Base-by-base conservation (phyloP, 2,113 vertebrate genomes). In the Morone saxatilis region DNA sequence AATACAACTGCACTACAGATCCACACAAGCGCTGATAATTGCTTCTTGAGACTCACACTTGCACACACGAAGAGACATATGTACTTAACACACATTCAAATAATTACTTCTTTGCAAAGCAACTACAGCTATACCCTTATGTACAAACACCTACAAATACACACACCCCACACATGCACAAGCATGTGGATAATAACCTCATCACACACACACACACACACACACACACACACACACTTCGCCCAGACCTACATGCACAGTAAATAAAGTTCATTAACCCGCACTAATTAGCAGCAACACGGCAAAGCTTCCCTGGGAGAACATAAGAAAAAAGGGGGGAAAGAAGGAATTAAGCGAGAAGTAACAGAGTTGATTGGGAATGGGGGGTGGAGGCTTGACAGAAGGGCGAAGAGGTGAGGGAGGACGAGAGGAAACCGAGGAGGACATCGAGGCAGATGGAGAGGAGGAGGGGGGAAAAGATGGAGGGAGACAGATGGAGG, bases 401-500 rank as follows among this genome's bases (percentile, higher is more conserved):
- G 91, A 88, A 88, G 88, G 88, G 80, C 48, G 17, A 61, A 76
- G 86, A 91, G 91, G 90, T 93, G 88, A 93, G 70, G 87, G 68
- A 91, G 84, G 80, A 91, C 25, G 48, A 72, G 76, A 84, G 86
- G 91, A 66, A 81, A 77, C 22, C 17, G 5, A 70, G 73, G 78
- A 85, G 84, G 81, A 88, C 68, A 47, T 59, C 9, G 74, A 86
- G 85, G 91, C 91, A 94, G 94, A 94, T 91, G 92, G 87, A 86
- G 86, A 70, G 81, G 86, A 81, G 87, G 83, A 54, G 38, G 80
- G 76, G 75, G 54, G 7, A 31, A 47, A 50, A 48, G 83, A 56
- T 76, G 69, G 69, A 90, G 86, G 48, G 77, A 90, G 83, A 78
- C 75, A 91, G 89, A 86, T 83, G 88, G 89, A 93, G 74, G 78